Conservation (phyloP, 1,140 invertebrate genomes). For the Drosophila sechellia region DNA sequence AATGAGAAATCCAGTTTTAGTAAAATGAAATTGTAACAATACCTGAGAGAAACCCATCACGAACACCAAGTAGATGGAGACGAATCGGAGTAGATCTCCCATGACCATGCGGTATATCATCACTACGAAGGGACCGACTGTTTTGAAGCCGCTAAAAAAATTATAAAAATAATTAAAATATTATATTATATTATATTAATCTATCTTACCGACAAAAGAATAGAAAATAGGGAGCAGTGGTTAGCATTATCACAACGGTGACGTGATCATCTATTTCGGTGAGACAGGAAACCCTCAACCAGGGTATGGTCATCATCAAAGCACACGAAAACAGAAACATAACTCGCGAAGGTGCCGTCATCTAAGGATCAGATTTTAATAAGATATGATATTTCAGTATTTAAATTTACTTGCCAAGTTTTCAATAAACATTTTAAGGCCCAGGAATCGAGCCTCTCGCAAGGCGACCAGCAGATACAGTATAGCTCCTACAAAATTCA, state of each 20-base stretch:
- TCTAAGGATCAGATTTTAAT: constrained; percentile 85
- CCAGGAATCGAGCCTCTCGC: constrained; percentile 92
- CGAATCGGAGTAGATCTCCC: constrained; percentile 97
- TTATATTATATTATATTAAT: neutral
- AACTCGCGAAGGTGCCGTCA: constrained; percentile 92
- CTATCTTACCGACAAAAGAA: constrained; percentile 95
- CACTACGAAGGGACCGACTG: constrained; percentile 98
- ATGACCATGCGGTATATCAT: constrained; percentile 99
- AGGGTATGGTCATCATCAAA: constrained; percentile 93
- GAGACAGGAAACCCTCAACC: constrained; percentile 92
- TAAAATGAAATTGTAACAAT: neutral
- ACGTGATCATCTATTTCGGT: constrained; percentile 95
- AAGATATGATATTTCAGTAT: neutral
- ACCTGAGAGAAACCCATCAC: constrained; percentile 97
- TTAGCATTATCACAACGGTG: constrained; percentile 96
- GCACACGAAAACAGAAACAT: constrained; percentile 97
- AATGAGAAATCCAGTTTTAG: neutral
- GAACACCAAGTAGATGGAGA: constrained; percentile 98
- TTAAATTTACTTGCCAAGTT: constrained; percentile 89
- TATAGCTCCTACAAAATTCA: constrained; percentile 90
- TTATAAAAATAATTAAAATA: too few relatives aligned
- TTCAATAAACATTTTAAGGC: constrained; percentile 95
- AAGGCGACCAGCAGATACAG: constrained; percentile 92
- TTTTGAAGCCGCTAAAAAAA: constrained; percentile 95
- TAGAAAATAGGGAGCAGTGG: constrained; percentile 98